Evolutionary conservation across 2,113 vertebrate species (phyloP), one percentile per base, ranked within the genome.

Genomic region (Mus spicilegus): DNA sequence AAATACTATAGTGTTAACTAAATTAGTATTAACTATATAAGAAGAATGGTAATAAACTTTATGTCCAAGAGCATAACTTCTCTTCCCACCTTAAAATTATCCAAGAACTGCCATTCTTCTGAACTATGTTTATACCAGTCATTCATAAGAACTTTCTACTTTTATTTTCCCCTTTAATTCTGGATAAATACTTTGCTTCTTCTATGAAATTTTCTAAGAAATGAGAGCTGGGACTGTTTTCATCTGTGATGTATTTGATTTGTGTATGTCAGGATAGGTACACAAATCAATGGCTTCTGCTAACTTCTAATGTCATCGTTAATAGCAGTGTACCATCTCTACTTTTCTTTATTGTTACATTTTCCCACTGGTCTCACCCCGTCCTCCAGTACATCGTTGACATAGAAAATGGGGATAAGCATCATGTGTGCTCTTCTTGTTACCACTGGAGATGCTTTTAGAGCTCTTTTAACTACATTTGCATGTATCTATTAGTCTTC

Each of bases 361-460:
- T 86, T 96, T 86, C 33, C 89, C 49, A 89, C 58, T 94, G 42
- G 4, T 49, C 90, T 90, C 24, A 93, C 16, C 54, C 91, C 20
- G 69, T 89, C 36, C 33, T 75, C 61, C 8, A 56, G 61, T 67
- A 65, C 7, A 92, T 20, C n/a, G 2, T 72, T 93, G 36, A 78
- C 78, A 69, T 39, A 19, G 39, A 78, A 89, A 91, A n/a, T 72
- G 58, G 24, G 49, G 16, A 8, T 70, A 81, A 39, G n/a, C 30
- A 70, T 7, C 81, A 56, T 72, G 11, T 92, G 24, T 70, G 77
- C 6, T 93, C 24, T 56, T 95, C 20, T 28, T 65, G 36, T 76
- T 93, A 30, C 95, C 92, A 94, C 82, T 91, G 54, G 77, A 96
- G 94, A 92, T 96, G n/a, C 70, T 97, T 94, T 96, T 17, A 90